Conservation (phyloP, 2,888 invertebrate genomes). For the Cephus pygmeus region DNA sequence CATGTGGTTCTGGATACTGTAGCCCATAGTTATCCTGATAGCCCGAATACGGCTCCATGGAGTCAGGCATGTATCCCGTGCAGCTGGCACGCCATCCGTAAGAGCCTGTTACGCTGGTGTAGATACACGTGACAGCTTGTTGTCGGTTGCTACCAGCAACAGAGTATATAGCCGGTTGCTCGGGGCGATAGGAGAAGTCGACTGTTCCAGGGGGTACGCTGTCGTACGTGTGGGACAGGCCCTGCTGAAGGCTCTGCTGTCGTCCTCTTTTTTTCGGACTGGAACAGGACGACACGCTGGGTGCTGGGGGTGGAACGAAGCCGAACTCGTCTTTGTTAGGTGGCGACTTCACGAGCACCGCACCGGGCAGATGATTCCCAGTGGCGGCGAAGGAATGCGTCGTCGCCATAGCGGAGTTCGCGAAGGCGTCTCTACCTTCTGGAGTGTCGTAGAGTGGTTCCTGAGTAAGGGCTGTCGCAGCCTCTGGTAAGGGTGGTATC, state of each 20-base stretch:
- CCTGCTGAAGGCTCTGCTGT: constrained; percentile 51
- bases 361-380: constrained; percentile 69
- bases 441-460: constrained; percentile 62
- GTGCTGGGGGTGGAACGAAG: constrained; percentile 69
- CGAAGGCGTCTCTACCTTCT: constrained; percentile 56
- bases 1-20: constrained; percentile 58
- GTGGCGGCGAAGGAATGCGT: constrained; percentile 45
- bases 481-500: constrained; percentile 54
- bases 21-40: constrained; percentile 58
- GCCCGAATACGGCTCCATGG: constrained; percentile 72
- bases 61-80: constrained; percentile 73
- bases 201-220: constrained; percentile 51
- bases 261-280: constrained; percentile 68
- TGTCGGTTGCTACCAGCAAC: constrained; percentile 79
- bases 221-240: constrained; percentile 50
- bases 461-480: constrained; percentile 42
- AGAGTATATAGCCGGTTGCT: constrained; percentile 78
- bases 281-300: constrained; percentile 62
- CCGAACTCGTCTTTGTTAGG: constrained; percentile 65
- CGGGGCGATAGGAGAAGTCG: constrained; percentile 67
- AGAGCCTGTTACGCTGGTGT: constrained; percentile 76
- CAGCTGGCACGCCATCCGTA: constrained; percentile 71
- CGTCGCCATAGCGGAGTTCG: constrained; percentile 38
- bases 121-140: constrained; percentile 79
- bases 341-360: constrained; percentile 70